Evolutionary conservation across 2,888 invertebrate species (phyloP).

Genomic region (Lepeophtheirus nordmannii): DNA sequence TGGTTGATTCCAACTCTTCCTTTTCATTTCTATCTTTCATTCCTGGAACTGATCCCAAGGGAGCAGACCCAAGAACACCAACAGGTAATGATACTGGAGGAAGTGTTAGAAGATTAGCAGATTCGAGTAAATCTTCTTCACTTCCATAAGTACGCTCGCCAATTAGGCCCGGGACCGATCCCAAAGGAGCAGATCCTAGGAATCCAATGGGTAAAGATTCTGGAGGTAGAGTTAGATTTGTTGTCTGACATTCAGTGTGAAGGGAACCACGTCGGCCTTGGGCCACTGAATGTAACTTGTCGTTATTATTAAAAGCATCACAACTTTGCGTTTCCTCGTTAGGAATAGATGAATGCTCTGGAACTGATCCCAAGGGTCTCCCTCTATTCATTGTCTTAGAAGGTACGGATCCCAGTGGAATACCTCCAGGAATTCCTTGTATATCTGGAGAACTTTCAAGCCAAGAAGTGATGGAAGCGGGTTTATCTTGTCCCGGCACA

Average conservation of each 20-base stretch:
- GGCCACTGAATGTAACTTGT: too few species aligned
- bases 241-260: too few species aligned
- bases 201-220: too few species aligned
- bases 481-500: background rate
- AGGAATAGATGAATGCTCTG: background rate
- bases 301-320: too few species aligned
- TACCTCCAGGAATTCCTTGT: background rate
- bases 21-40: background rate
- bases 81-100: background rate
- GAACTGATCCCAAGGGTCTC: background rate
- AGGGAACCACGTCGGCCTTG: too few species aligned
- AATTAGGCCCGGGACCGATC: background rate
- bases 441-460: background rate
- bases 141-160: background rate
- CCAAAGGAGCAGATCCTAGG: background rate
- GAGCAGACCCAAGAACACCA: background rate
- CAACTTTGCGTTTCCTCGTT: too few species aligned
- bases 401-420: background rate
- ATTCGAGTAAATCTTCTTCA: too few species aligned
- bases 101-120: background rate
- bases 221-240: too few species aligned
- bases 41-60: constrained; percentile 4
- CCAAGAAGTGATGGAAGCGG: background rate
- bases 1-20: too few species aligned
- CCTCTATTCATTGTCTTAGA: background rate